A percentile compares a stretch with the other conserved stretches of the same genome.
These are phyloP conservation scores for Dendrophyllia cribrosa DNA, from an alignment of 64 coral and sea anemone genomes.

Conservation along the genomic window DNA sequence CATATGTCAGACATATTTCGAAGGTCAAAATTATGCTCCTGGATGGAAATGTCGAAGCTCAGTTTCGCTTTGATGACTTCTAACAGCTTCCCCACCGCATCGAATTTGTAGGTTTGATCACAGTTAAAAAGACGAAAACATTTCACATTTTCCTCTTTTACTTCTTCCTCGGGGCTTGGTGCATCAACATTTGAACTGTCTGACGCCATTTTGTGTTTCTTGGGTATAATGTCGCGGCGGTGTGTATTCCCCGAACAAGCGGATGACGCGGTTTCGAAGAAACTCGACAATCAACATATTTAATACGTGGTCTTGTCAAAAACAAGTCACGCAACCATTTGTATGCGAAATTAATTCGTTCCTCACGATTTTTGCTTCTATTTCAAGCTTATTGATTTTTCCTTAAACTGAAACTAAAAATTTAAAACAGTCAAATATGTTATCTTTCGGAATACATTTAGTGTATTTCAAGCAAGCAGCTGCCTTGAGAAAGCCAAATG, in stretches of 20 bases:
- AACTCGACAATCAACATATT: not conserved
- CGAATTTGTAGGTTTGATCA: constrained; percentile 64
- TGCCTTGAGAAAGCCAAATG: not conserved
- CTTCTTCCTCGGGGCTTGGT: not conserved
- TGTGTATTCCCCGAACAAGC: not conserved
- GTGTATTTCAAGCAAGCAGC: not conserved
- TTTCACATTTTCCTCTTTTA: not conserved
- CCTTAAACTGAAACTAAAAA: not conserved
- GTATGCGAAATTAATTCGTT: no score
- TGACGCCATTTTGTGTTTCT: not conserved
- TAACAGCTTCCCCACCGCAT: constrained; percentile 41
- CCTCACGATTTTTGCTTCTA: no score
- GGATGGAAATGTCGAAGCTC: not conserved
- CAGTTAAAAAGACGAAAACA: constrained; percentile 79
- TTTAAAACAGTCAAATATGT: not conserved
- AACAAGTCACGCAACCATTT: not conserved
- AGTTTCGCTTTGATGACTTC: not conserved
- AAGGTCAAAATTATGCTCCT: constrained; percentile 63
- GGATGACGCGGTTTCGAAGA: not conserved
- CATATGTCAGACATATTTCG: constrained; percentile 52
- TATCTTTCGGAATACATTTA: not conserved
- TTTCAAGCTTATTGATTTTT: not conserved
- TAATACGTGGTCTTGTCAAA: not conserved
- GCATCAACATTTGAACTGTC: not conserved
- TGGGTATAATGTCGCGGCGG: not conserved